These are phyloP conservation scores for Poeciliopsis paucimaculata DNA, from an alignment of 2,797 vertebrate species.

Conservation along the genomic window DNA sequence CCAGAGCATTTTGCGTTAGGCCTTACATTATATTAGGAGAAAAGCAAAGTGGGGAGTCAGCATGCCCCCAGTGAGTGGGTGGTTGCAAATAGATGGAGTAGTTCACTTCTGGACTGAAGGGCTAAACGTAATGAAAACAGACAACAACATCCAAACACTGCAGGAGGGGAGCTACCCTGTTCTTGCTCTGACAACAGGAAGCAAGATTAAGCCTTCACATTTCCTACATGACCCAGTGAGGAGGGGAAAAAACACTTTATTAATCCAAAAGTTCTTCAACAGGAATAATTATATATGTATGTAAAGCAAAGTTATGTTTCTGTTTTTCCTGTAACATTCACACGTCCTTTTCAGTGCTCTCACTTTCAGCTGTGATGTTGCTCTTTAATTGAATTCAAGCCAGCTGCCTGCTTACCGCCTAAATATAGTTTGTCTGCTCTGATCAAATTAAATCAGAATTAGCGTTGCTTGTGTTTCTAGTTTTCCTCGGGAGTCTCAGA, in stretches of 20 bases:
- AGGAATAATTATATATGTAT: constrained; percentile 5
- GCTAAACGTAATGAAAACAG: constrained; percentile 73
- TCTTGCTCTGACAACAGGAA: constrained; percentile 51
- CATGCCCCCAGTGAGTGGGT: constrained; percentile 45
- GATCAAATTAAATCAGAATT: constrained; percentile 40
- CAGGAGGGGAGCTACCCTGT: constrained; percentile 55
- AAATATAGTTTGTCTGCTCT: constrained; percentile 25
- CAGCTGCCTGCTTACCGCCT: constrained; percentile 24
- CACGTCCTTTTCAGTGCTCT: not conserved
- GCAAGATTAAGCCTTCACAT: constrained; percentile 44
- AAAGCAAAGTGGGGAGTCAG: constrained; percentile 50
- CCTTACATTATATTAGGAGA: constrained; percentile 62
- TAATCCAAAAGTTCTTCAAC: constrained; percentile 3
- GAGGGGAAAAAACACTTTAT: constrained; percentile 20
- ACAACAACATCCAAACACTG: constrained; percentile 71
- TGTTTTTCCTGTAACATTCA: not conserved
- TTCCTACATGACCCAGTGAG: constrained; percentile 20
- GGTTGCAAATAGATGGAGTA: constrained; percentile 61
- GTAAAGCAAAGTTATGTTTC: not conserved
- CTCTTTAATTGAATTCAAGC: constrained; percentile 31
- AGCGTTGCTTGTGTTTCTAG: constrained; percentile 12
- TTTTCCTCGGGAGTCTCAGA: constrained; percentile 31
- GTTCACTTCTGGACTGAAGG: constrained; percentile 57
- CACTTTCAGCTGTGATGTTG: constrained; percentile 21
- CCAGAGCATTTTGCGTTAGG: constrained; percentile 65